These are phyloP conservation scores for Parthenolecanium corni DNA, from an alignment of 2,888 invertebrate species.

Conservation along the genomic window DNA sequence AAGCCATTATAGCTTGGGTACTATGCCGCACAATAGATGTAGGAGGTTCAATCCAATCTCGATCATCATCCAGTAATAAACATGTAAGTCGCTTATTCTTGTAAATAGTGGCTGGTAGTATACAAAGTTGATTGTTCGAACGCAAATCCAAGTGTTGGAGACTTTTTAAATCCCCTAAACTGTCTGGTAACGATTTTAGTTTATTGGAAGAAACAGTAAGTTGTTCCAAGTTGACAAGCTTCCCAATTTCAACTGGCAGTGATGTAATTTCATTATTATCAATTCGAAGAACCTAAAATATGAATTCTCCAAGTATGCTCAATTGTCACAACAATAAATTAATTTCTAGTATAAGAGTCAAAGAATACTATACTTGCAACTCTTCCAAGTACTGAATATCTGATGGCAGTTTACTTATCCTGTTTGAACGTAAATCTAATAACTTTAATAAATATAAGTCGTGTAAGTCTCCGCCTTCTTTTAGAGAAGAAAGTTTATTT, in stretches of 20 bases:
- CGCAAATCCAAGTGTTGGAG: conserved; percentile 56
- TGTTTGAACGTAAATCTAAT: conserved; percentile 56
- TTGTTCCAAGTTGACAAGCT: conserved; percentile 6
- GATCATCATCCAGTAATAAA: conserved; percentile 46
- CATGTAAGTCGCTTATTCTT: conserved; percentile 49
- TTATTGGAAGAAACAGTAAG: conserved; percentile 24
- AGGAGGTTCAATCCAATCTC: conserved; percentile 51
- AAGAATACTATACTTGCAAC: conserved; percentile 46
- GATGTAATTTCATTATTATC: conserved; percentile 11
- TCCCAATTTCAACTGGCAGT: conserved; percentile 31
- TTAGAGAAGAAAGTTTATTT: conserved; percentile 56
- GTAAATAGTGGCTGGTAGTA: conserved; percentile 54
- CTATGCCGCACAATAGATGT: conserved; percentile 47
- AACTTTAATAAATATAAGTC: conserved; percentile 56
- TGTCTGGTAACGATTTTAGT: conserved; percentile 51
- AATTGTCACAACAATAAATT: not conserved
- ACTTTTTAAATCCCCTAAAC: conserved; percentile 50
- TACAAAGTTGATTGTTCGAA: conserved; percentile 47
- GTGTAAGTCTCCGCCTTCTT: conserved; percentile 57
- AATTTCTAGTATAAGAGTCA: not conserved
- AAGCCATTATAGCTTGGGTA: conserved; percentile 53
- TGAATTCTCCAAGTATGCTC: not conserved
- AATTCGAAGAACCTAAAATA: not conserved
- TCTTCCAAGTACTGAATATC: conserved; percentile 53
- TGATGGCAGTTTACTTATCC: conserved; percentile 50